Conservation (phyloP, 2,888 invertebrate species). For the Ceraclea dissimilis region DNA sequence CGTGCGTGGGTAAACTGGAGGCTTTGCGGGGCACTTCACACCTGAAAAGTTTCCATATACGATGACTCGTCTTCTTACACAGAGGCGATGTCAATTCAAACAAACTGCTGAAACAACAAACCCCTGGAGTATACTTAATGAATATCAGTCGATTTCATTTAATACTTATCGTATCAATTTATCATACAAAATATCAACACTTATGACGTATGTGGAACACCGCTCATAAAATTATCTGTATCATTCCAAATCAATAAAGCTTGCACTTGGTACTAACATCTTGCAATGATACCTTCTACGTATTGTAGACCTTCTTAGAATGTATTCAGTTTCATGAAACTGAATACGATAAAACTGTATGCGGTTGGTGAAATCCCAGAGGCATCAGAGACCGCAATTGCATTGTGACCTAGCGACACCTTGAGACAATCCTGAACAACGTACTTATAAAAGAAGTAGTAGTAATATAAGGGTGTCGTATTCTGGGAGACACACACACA, state of each 20-base stretch:
- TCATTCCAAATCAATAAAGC: too few relatives aligned
- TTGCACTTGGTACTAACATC: too few relatives aligned
- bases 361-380: background rate
- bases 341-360: background rate
- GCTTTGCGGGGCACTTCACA: slow-evolving; percentile 29
- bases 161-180: too few relatives aligned
- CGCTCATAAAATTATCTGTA: too few relatives aligned
- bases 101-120: background rate
- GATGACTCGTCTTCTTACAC: background rate
- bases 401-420: background rate
- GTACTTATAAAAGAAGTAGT: background rate
- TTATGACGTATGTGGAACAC: too few relatives aligned
- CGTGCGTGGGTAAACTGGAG: slow-evolving; percentile 16
- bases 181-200: too few relatives aligned
- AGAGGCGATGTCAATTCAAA: background rate
- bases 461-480: background rate
- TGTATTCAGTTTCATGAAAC: too few relatives aligned
- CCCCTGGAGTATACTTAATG: too few relatives aligned
- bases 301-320: too few relatives aligned
- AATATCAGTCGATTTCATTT: too few relatives aligned
- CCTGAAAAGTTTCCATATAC: slow-evolving; percentile 41
- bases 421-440: background rate
- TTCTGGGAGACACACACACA: background rate
- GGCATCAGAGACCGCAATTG: background rate
- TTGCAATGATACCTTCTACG: too few relatives aligned